Base-by-base conservation (phyloP, 2,797 vertebrate species). In the Botia almorhae region DNA sequence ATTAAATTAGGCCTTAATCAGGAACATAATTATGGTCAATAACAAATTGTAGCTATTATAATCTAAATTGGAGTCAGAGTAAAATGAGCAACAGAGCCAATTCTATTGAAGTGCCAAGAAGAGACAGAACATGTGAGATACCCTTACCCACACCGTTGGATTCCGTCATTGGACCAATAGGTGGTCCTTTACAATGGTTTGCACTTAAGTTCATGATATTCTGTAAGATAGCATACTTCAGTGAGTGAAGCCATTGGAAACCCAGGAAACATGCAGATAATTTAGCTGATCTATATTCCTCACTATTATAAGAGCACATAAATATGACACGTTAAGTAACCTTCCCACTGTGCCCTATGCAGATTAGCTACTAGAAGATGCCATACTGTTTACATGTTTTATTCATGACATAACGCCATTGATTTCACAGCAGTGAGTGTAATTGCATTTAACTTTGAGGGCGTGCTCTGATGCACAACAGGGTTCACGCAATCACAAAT, bases 271-370 rank as follows among this genome's bases (percentile, higher is more conserved):
- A 13, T 4, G 19, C 74, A 68, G 39, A 78, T 61, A 29, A 21
- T 61, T 70, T 61, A 69, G 53, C 67, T 63, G 55, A 13, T 70
- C 26, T 78, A 43, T 69, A 70, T 78, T 78, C 55, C 65, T 67
- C 55, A 33, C 67, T 55, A 78, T 78, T 78, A 78, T 67, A 67
- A 70, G 55, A 78, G 56, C 76, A 67, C 67, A 78, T 78, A 63
- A 63, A 70, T 78, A 78, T 51, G 67, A 60, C 65, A 77, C 56
- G 21, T 33, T 67, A 55, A 51, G 43, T 78, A 70, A 78, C 76
- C 76, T 78, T 78, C 76, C 67, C 67, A 77, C 43, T n/a, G 60
- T 70, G 76, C 76, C 76, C 56, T 78, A 78, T 78, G 76, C 67
- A 78, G 67, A 78, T 70, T 16, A 78, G 55, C 16, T 50, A 33